phyloP scores from a whole-genome alignment of 1,140 invertebrate species.

The Rhagoletis zephyria region DNA sequence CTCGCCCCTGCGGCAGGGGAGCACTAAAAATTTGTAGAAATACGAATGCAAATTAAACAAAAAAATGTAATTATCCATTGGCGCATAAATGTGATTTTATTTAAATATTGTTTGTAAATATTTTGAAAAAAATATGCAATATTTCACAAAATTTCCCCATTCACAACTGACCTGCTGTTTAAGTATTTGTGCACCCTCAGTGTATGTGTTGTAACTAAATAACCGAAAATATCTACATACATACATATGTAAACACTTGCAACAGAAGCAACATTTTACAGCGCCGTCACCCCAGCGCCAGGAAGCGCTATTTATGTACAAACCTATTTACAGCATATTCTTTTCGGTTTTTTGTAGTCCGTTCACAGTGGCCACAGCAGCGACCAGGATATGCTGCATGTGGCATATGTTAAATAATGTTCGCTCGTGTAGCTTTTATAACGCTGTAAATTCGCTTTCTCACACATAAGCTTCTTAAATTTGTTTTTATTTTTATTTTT shows the following conservation, averaged over 20 bases:
- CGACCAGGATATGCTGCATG: neutral
- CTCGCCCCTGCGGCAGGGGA: neutral
- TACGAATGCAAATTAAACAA: neutral
- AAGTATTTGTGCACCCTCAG: neutral
- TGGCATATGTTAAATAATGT: conserved; percentile 20
- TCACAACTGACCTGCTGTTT: conserved; percentile 18
- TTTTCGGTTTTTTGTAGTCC: neutral
- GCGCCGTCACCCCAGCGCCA: neutral
- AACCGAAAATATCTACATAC: neutral
- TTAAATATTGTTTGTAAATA: neutral
- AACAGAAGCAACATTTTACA: conserved; percentile 14
- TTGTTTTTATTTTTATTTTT: neutral
- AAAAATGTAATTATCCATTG: neutral
- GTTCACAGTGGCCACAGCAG: neutral
- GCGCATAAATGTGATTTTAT: neutral
- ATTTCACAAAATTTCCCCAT: neutral
- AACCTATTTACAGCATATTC: neutral
- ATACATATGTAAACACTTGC: neutral
- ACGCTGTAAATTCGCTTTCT: conserved; percentile 1
- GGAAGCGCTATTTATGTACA: neutral
- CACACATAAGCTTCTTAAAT: conserved; percentile 24
- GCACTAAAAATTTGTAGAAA: neutral
- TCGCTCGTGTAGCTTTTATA: neutral
- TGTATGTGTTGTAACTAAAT: no score
- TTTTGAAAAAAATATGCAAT: neutral